A percentile compares a stretch with the other conserved stretches of the same genome.
phyloP scores from a whole-genome alignment of 2,113 vertebrate species.

The Gopherus evgoodei region DNA sequence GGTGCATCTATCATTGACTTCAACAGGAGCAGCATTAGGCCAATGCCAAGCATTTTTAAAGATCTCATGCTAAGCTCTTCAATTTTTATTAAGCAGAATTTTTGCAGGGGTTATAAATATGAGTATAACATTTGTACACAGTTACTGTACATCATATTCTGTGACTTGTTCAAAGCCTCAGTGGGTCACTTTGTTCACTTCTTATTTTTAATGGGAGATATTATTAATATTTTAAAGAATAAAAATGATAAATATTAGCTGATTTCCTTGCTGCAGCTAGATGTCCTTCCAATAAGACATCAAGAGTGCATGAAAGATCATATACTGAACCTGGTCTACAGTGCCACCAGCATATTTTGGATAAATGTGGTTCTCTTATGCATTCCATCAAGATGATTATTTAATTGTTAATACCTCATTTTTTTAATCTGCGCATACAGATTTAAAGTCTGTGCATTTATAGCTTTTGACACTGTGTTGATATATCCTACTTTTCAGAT shows the following conservation, averaged over 20 bases:
- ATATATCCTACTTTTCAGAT: conserved; percentile 54
- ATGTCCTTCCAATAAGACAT: fast-evolving
- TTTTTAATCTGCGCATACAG: conserved; percentile 61
- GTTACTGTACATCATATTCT: neutral
- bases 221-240: neutral
- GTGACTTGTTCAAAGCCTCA: neutral
- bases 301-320: neutral
- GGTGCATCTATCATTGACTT: neutral
- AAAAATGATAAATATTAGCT: neutral
- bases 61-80: neutral
- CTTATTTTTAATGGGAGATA: neutral
- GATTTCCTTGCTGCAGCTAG: neutral
- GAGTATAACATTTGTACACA: neutral
- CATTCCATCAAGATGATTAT: conserved; percentile 43
- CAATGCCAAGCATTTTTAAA: fast-evolving
- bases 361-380: conserved; percentile 37
- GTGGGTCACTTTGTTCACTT: neutral
- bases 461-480: conserved; percentile 50
- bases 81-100: neutral
- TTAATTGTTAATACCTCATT: conserved; percentile 33
- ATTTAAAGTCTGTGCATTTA: conserved; percentile 66
- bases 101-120: neutral
- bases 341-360: neutral
- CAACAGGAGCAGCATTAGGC: neutral
- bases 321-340: neutral